Percentiles rank a stretch among this genome's conserved stretches.
Evolutionary conservation across 2,888 invertebrate genomes (phyloP).

Genomic region (Caradrina clavipalpis): DNA sequence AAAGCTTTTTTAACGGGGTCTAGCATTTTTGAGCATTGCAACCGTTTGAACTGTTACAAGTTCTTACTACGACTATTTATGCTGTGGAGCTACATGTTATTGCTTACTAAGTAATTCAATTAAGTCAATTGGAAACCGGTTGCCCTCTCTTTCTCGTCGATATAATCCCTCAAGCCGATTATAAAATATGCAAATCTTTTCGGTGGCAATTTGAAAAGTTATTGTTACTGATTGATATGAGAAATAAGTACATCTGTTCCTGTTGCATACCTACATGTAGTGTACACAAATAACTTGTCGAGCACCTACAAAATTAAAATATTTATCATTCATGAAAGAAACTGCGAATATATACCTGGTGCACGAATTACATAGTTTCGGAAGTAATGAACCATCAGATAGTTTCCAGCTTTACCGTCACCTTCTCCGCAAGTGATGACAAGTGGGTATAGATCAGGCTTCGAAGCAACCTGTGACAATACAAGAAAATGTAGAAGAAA

Average conservation of each 20-base stretch:
- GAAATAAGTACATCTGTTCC: no score
- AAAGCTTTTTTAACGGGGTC: constrained; percentile 71
- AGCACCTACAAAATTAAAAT: no score
- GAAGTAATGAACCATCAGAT: constrained; percentile 95
- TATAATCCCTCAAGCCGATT: constrained; percentile 66
- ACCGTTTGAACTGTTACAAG: constrained; percentile 14
- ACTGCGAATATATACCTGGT: constrained; percentile 86
- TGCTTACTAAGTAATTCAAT: constrained; percentile 52
- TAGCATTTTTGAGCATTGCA: constrained; percentile 65
- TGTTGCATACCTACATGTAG: background rate
- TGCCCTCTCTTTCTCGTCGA: constrained; percentile 14
- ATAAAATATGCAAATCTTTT: constrained; percentile 23
- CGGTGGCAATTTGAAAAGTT: background rate
- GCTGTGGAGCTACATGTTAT: constrained; percentile 5
- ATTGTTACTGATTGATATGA: background rate
- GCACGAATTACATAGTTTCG: constrained; percentile 94
- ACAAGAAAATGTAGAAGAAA: background rate
- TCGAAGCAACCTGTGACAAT: constrained; percentile 94
- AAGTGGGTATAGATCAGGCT: constrained; percentile 96
- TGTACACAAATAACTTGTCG: no score
- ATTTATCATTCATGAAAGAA: no score
- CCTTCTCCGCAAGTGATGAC: constrained; percentile 95
- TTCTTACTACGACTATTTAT: constrained; percentile 33
- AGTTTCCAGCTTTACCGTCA: constrained; percentile 93
- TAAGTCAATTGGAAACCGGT: constrained; percentile 41